Percentiles rank a stretch among this genome's conserved stretches.
These are phyloP conservation scores for Hormaphis cornu DNA, from an alignment of 1,140 invertebrate genomes.

Conservation along the genomic window DNA sequence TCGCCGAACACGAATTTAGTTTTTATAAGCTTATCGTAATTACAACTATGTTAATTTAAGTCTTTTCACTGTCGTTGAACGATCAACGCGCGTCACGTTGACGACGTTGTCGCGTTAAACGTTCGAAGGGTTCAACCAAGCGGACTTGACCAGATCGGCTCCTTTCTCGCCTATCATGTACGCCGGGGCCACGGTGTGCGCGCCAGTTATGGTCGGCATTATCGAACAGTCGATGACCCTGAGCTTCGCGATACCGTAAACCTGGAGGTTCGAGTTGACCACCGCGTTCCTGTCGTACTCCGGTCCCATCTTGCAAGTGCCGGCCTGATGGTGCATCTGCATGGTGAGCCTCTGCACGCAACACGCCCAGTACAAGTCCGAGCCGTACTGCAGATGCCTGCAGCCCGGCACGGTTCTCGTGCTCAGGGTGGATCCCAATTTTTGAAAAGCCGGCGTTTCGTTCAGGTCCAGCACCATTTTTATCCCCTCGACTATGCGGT, in stretches of 20 bases:
- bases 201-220: conserved; percentile 43
- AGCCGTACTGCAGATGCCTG: conserved; percentile 48
- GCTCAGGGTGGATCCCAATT: conserved; percentile 51
- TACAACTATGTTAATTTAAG: background rate
- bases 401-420: conserved; percentile 58
- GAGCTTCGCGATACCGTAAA: conserved; percentile 37
- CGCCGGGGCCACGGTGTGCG: conserved; percentile 41
- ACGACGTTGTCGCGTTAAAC: background rate
- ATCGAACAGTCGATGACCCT: conserved; percentile 45
- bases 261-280: conserved; percentile 42
- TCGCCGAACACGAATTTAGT: too few relatives aligned
- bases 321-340: conserved; percentile 66
- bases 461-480: conserved; percentile 38
- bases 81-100: too few relatives aligned
- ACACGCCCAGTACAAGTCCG: conserved; percentile 66
- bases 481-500: conserved; percentile 37
- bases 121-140: conserved; percentile 11
- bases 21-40: too few relatives aligned
- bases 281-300: conserved; percentile 44
- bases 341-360: conserved; percentile 55
- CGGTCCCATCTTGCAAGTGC: conserved; percentile 53
- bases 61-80: background rate
- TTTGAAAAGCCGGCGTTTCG: conserved; percentile 40
- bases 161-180: conserved; percentile 43
- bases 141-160: conserved; percentile 39